These are phyloP conservation scores for Pilophorus perplexus DNA, from an alignment of 2,888 invertebrate genomes.

Conservation along the genomic window DNA sequence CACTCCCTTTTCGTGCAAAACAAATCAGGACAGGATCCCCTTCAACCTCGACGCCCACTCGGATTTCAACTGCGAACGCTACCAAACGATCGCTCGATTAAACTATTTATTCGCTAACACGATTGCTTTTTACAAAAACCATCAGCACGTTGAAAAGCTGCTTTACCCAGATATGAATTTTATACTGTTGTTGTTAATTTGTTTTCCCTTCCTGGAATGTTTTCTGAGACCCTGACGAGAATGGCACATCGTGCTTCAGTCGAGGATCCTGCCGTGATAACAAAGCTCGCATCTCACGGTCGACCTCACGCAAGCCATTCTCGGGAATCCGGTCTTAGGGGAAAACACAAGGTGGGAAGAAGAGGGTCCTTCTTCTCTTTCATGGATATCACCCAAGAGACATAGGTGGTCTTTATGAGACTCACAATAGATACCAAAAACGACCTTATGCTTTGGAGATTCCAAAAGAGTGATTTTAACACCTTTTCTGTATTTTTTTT, in stretches of 20 bases:
- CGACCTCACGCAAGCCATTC: background rate
- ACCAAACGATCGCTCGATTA: constrained; percentile 2
- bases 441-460: constrained; percentile 5
- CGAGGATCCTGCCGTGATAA: background rate
- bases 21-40: constrained; percentile 8
- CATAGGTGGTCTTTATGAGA: constrained; percentile 20
- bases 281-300: background rate
- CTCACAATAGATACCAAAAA: constrained; percentile 21
- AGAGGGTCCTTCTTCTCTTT: constrained; percentile 19
- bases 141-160: no score
- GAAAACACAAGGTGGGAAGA: constrained; percentile 15
- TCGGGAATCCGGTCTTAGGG: no score
- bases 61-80: constrained; percentile 1
- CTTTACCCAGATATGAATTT: no score
- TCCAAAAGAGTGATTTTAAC: constrained; percentile 32
- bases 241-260: background rate
- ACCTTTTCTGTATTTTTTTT: constrained; percentile 20
- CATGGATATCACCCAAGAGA: constrained; percentile 7
- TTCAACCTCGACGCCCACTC: constrained; percentile 4
- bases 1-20: constrained; percentile 7
- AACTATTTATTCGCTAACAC: background rate
- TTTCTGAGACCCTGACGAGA: background rate
- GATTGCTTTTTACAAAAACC: background rate
- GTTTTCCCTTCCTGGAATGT: no score
- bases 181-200: no score